A percentile compares a stretch with the other conserved stretches of the same genome.
These are phyloP conservation scores for Gymnopithys bicolor DNA, from an alignment of 2,797 vertebrate species.

Conservation along the genomic window DNA sequence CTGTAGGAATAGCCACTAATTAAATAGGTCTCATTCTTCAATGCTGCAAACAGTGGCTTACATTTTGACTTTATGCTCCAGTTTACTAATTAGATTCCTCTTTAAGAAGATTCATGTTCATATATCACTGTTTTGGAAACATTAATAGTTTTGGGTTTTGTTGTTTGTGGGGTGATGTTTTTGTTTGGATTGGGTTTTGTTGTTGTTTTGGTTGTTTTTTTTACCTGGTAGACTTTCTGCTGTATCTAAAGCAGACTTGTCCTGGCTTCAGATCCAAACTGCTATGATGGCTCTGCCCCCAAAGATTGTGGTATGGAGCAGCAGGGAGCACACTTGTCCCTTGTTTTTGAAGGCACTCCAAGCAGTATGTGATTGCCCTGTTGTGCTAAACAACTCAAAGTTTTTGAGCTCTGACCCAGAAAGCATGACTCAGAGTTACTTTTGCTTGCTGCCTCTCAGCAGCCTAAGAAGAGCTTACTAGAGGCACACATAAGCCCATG, in stretches of 20 bases:
- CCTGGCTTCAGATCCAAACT: not conserved
- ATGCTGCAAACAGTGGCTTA: not conserved
- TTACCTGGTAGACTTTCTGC: not conserved
- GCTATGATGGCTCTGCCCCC: not conserved
- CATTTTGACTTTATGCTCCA: not conserved
- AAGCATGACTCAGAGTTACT: not conserved
- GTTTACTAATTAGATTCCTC: not conserved
- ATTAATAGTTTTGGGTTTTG: not conserved
- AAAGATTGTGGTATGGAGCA: not conserved
- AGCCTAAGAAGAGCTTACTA: not conserved
- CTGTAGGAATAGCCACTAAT: not conserved
- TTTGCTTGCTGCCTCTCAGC: not conserved
- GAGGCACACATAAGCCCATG: not conserved
- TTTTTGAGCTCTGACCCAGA: slow-evolving; percentile 16
- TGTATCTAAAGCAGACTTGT: not conserved
- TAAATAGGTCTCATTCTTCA: not conserved
- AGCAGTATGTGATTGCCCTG: not conserved
- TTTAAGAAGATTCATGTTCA: not conserved
- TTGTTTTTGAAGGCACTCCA: not conserved
- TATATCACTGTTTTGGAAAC: not conserved
- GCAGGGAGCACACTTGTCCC: not conserved
- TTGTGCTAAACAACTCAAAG: not conserved
- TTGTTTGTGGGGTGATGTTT: not conserved
- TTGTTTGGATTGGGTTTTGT: not conserved
- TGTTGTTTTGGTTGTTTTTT: not conserved